phyloP scores from a whole-genome alignment of 2,888 invertebrate species.

The Syrista parreyssii region DNA sequence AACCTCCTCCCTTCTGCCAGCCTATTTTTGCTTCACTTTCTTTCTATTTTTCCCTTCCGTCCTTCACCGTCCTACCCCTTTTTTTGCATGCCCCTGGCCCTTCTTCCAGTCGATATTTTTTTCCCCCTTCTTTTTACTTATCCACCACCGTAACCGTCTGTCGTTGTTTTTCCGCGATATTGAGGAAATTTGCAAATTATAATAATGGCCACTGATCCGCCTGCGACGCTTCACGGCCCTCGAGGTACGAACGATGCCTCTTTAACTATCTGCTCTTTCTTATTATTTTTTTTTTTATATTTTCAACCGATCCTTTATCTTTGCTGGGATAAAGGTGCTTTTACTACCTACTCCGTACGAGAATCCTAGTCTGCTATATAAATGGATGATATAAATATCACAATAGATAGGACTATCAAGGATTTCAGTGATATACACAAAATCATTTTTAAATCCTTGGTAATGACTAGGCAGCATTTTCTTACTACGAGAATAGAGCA shows the following conservation, averaged over 20 bases:
- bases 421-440: neutral
- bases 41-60: constrained; percentile 20
- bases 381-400: neutral
- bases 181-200: constrained; percentile 57
- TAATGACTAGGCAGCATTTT: neutral
- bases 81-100: constrained; percentile 18
- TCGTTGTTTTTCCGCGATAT: constrained; percentile 42
- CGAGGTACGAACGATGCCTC: constrained; percentile 38
- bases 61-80: constrained; percentile 19
- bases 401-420: neutral
- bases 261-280: constrained; percentile 12
- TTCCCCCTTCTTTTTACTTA: constrained; percentile 19
- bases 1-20: neutral
- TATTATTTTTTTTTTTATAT: constrained; percentile 11
- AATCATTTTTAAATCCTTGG: neutral
- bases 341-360: neutral
- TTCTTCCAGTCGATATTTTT: constrained; percentile 25
- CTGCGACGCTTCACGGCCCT: constrained; percentile 24
- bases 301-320: neutral
- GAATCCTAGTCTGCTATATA: neutral
- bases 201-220: constrained; percentile 51
- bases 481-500: neutral
- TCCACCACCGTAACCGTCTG: constrained; percentile 13
- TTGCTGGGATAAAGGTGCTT: neutral
- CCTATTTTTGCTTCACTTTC: constrained; percentile 24